Evolutionary conservation across 2,888 invertebrate species (phyloP).

Genomic region (Trichacis sp.): DNA sequence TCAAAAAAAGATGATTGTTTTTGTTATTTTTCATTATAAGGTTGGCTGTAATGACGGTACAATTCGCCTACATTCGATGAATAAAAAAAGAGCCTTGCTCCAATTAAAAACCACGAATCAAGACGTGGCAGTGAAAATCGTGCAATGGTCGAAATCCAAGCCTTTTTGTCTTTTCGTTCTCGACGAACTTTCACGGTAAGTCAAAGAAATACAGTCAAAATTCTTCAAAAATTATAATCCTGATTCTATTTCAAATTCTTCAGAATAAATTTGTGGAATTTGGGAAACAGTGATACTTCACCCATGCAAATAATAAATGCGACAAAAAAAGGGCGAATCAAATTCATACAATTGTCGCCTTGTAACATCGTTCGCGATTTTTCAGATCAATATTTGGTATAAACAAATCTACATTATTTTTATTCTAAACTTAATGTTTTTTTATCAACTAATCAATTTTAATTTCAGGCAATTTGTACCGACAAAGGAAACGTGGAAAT

Average conservation of each 20-base stretch:
- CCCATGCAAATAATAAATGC: constrained; percentile 69
- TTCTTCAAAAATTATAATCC: too few relatives aligned
- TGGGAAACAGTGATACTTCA: constrained; percentile 70
- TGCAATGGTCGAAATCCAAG: constrained; percentile 72
- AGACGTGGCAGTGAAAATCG: constrained; percentile 61
- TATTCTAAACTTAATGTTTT: too few relatives aligned
- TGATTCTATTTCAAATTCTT: too few relatives aligned
- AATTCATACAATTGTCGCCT: constrained; percentile 69
- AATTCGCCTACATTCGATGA: constrained; percentile 69
- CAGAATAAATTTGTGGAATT: constrained; percentile 72
- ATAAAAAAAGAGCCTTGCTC: constrained; percentile 68
- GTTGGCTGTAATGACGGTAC: constrained; percentile 71
- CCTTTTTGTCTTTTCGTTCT: constrained; percentile 71
- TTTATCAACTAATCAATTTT: too few relatives aligned
- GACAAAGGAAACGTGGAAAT: constrained; percentile 68
- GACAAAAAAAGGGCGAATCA: constrained; percentile 63
- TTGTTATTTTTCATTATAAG: too few relatives aligned
- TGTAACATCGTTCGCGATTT: constrained; percentile 57
- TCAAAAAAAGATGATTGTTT: too few relatives aligned
- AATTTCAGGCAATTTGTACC: constrained; percentile 70
- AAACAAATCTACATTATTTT: too few relatives aligned
- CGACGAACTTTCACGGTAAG: constrained; percentile 68
- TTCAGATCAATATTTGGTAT: constrained; percentile 69
- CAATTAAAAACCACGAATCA: constrained; percentile 59
- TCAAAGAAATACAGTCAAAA: too few relatives aligned